phyloP scores from a whole-genome alignment of 2,888 invertebrate genomes.

The Leptothorax acervorum region DNA sequence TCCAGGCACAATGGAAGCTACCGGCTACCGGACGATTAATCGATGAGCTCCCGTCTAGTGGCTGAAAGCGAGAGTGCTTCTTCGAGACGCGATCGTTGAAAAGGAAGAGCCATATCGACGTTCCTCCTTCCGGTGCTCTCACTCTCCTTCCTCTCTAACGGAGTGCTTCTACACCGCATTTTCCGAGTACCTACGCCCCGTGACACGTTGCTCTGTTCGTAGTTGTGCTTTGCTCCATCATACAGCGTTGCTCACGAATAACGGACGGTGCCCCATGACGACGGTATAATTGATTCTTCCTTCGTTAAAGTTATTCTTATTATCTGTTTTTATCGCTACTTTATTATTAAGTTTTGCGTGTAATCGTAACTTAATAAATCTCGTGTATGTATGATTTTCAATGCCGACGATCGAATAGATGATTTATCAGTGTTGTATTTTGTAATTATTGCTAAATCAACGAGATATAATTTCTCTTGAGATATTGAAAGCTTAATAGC shows the following conservation, averaged over 20 bases:
- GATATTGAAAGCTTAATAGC: background rate
- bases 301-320: background rate
- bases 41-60: conserved; percentile 65
- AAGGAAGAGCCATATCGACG: conserved; percentile 65
- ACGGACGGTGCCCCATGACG: background rate
- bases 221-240: conserved; percentile 44
- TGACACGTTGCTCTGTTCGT: conserved; percentile 68
- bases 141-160: conserved; percentile 43
- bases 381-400: background rate
- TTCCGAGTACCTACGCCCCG: conserved; percentile 48
- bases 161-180: conserved; percentile 58
- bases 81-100: conserved; percentile 67
- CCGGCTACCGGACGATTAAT: conserved; percentile 66
- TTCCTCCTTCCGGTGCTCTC: conserved; percentile 58
- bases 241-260: conserved; percentile 36
- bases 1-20: conserved; percentile 43
- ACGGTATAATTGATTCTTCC: background rate
- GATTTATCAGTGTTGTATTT: background rate
- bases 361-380: background rate
- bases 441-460: background rate
- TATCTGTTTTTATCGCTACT: background rate
- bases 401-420: background rate
- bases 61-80: conserved; percentile 72
- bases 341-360: background rate
- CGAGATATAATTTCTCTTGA: background rate